Evolutionary conservation across 2,888 invertebrate genomes (phyloP).

Genomic region (Amblyjoppa proteus): DNA sequence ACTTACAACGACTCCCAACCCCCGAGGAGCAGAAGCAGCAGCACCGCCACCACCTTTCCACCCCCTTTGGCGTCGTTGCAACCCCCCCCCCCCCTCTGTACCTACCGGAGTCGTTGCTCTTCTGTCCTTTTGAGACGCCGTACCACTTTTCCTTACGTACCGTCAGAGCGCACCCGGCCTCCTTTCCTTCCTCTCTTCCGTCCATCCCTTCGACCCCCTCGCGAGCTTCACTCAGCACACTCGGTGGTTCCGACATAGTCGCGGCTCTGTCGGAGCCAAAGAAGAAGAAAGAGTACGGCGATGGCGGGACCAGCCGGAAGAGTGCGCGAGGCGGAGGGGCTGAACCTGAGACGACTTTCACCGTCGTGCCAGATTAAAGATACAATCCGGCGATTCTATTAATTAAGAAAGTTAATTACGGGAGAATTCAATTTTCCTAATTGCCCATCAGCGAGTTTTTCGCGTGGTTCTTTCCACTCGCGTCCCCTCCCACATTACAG

Average conservation of each 20-base stretch:
- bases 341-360: slow-evolving; percentile 72
- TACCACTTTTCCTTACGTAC: slow-evolving; percentile 13
- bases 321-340: background rate
- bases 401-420: slow-evolving; percentile 81
- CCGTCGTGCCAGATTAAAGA: slow-evolving; percentile 78
- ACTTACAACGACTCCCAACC: slow-evolving; percentile 78
- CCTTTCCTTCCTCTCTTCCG: slow-evolving; percentile 40
- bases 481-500: slow-evolving; percentile 38
- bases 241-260: slow-evolving; percentile 38
- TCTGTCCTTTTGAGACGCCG: slow-evolving; percentile 47
- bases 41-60: slow-evolving; percentile 59
- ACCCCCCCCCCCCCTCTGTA: background rate
- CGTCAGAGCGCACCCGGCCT: background rate
- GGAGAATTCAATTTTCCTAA: slow-evolving; percentile 80
- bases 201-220: slow-evolving; percentile 16
- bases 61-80: slow-evolving; percentile 46
- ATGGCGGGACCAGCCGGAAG: background rate
- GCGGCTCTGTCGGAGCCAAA: slow-evolving; percentile 53
- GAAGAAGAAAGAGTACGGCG: slow-evolving; percentile 42
- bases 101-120: slow-evolving; percentile 45
- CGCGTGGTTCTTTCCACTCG: slow-evolving; percentile 61
- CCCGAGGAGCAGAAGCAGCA: slow-evolving; percentile 55
- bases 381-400: slow-evolving; percentile 80
- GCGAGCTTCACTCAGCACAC: slow-evolving; percentile 36
- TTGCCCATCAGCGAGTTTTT: slow-evolving; percentile 77